Evolutionary conservation across 2,113 vertebrate species (phyloP), one percentile per base, ranked within the genome.

Genomic region (Ascaphus truei): DNA sequence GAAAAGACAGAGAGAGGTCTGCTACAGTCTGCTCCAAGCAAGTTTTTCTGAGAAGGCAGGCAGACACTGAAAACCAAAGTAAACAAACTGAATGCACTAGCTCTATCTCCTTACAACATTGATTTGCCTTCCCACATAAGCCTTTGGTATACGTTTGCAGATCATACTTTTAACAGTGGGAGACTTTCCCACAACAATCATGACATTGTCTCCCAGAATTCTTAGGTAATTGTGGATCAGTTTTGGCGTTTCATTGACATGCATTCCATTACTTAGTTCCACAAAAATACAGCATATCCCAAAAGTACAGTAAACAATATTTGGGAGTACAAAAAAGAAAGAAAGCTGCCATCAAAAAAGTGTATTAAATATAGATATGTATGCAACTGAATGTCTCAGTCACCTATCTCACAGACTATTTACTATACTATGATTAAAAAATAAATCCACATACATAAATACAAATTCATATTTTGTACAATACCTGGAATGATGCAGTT

Each of bases 11-110:
- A 92, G 85, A 85, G 81, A 88, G 87, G 89, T 86, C 90, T 93
- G 90, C 92, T 92, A 91, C 89, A 92, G 94, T 95, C 94, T 95
- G 91, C 93, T 94, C 88, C 86, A 89, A 93, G 86, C 89, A 92
- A 92, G 85, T 88, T 91, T 71, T 91, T 91, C 90, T 84, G 88
- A 92, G 93, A 89, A 98, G 89, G 88, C 92, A 95, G 92, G 86
- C 91, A 94, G 92, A 92, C 94, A 92, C 6, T 84, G 86, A 89
- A 91, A 92, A 93, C 91, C 90, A 87, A 89, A 91, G 95, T 94
- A 97, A 98, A 98, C 94, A 99, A 95, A 94, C 90, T 91, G 89
- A 92, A 92, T 91, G 92, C 88, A 89, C 88, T 83, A 89, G 88
- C 89, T 91, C 90, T 88, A 85, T 88, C 89, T 90, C 91, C 90